These are phyloP conservation scores for Lordiphosa stackelbergi DNA, from an alignment of 1,140 invertebrate species.

Conservation along the genomic window DNA sequence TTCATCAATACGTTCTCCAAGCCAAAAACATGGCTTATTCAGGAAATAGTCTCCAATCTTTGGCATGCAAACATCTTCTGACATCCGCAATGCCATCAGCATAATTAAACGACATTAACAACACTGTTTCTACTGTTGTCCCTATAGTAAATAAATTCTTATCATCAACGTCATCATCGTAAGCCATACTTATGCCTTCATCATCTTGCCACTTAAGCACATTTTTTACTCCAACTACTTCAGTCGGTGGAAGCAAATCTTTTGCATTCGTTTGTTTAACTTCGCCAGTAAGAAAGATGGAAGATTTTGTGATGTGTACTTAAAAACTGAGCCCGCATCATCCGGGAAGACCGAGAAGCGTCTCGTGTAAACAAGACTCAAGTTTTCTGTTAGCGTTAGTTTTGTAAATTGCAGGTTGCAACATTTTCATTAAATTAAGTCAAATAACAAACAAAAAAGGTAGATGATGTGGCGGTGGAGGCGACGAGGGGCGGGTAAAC, in stretches of 20 bases:
- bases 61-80: not conserved
- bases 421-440: slow-evolving; percentile 75
- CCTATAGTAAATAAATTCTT: slow-evolving; percentile 2
- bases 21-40: too few relatives aligned
- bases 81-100: slow-evolving; percentile 2
- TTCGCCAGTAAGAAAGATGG: slow-evolving; percentile 24
- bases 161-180: not conserved
- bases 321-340: slow-evolving; percentile 63
- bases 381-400: slow-evolving; percentile 59
- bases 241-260: slow-evolving; percentile 35
- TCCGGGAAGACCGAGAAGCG: slow-evolving; percentile 3
- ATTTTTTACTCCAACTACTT: slow-evolving; percentile 33
- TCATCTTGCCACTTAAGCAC: slow-evolving; percentile 31
- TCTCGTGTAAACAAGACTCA: slow-evolving; percentile 55
- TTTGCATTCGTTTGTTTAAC: slow-evolving; percentile 63
- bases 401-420: slow-evolving; percentile 73
- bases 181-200: slow-evolving; percentile 19
- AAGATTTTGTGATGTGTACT: slow-evolving; percentile 50
- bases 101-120: slow-evolving; percentile 7
- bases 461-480: slow-evolving; percentile 14
- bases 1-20: too few relatives aligned
- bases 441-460: slow-evolving; percentile 61
- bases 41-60: not conserved
- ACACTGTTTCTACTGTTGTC: slow-evolving; percentile 2
- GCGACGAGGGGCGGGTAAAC: slow-evolving; percentile 23